These are phyloP conservation scores for Conchocele bisecta DNA, from an alignment of 2,888 invertebrate species.

Conservation along the genomic window DNA sequence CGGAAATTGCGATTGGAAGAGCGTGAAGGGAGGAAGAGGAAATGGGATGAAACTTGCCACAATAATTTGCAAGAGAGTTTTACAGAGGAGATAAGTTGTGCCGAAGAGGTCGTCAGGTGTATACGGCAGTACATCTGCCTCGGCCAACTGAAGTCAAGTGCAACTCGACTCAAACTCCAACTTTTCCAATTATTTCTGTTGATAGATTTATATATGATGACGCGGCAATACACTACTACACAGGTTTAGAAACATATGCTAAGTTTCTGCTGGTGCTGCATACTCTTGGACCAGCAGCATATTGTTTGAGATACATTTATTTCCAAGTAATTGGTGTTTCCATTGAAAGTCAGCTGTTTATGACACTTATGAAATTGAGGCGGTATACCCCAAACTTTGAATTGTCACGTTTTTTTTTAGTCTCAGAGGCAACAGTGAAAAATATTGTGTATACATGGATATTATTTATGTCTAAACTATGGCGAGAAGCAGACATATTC, in stretches of 20 bases:
- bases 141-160: too few relatives aligned
- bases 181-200: too few relatives aligned
- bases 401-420: slow-evolving; percentile 35
- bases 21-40: too few relatives aligned
- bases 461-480: slow-evolving; percentile 55
- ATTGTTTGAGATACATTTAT: slow-evolving; percentile 22
- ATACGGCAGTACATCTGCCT: too few relatives aligned
- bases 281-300: slow-evolving; percentile 36
- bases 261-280: slow-evolving; percentile 25
- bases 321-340: slow-evolving; percentile 2
- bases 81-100: too few relatives aligned
- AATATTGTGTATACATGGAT: slow-evolving; percentile 57
- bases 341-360: slow-evolving; percentile 43
- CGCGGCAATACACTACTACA: slow-evolving; percentile 28
- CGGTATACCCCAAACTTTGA: slow-evolving; percentile 44
- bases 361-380: slow-evolving; percentile 41
- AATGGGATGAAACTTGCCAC: too few relatives aligned
- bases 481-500: slow-evolving; percentile 55
- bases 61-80: too few relatives aligned
- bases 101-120: too few relatives aligned
- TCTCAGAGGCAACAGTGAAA: slow-evolving; percentile 39
- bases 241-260: slow-evolving; percentile 20
- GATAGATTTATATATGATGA: too few relatives aligned
- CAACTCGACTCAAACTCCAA: too few relatives aligned
- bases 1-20: too few relatives aligned